Evolutionary conservation across 2,888 invertebrate species (phyloP).

Genomic region (Leptinotarsa peninsularis): DNA sequence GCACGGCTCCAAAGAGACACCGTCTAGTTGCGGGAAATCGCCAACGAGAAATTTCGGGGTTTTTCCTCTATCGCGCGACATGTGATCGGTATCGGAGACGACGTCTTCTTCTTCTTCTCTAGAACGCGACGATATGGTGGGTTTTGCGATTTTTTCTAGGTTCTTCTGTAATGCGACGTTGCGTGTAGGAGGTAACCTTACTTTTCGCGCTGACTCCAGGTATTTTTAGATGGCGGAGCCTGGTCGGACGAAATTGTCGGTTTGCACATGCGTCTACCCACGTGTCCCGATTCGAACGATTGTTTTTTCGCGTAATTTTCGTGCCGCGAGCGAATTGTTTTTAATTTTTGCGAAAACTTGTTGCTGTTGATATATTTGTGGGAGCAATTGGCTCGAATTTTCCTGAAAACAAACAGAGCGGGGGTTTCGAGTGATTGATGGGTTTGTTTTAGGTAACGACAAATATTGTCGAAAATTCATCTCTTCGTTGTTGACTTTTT

Average conservation of each 20-base stretch:
- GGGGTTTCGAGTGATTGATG: not conserved
- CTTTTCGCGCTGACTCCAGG: slow-evolving; percentile 3
- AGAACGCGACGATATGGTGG: not conserved
- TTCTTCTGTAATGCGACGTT: not conserved
- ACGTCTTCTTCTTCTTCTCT: slow-evolving; percentile 3
- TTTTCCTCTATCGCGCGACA: not conserved
- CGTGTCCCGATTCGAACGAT: not conserved
- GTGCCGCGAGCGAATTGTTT: not conserved
- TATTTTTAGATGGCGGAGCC: slow-evolving; percentile 16
- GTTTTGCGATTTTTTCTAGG: not conserved
- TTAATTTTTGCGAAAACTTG: not conserved
- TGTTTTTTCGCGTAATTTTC: not conserved
- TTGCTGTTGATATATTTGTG: not conserved
- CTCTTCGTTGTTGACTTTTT: too few relatives aligned
- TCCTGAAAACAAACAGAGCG: too few relatives aligned
- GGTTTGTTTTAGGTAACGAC: not conserved
- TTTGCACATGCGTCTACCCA: not conserved
- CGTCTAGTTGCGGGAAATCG: slow-evolving; percentile 17
- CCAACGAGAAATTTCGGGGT: not conserved
- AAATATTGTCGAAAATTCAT: too few relatives aligned
- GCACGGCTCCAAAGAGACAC: slow-evolving; percentile 22
- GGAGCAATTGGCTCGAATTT: too few relatives aligned
- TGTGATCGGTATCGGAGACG: not conserved
- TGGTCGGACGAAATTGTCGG: too few relatives aligned
- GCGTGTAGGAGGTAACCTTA: slow-evolving; percentile 4